Evolutionary conservation across 2,888 invertebrate species (phyloP), one percentile per base, ranked within the genome.

Genomic region (Lucinisca nassula): DNA sequence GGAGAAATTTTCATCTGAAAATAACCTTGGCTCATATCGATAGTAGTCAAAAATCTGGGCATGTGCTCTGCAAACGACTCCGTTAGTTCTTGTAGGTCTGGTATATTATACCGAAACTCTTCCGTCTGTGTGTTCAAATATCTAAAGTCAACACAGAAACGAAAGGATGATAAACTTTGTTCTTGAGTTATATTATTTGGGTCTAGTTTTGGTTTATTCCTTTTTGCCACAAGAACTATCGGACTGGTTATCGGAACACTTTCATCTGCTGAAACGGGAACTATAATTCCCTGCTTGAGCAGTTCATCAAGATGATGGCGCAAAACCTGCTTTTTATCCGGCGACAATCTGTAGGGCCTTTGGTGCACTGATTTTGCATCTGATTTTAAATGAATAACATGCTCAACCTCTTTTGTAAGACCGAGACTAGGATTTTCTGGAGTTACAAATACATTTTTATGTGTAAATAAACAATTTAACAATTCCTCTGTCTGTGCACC

Each of bases 71-170:
- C 38, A 30, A 78, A 82, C 21, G 82, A 85, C 77, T 85, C 78
- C 2, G 82, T 78, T 4, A 85, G 61, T 27, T 79, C 87, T 40
- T 82, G 79, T 14, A 85, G 58, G 51, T 82, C 73, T 4, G 82
- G 79, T 72, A n/a, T n/a, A n/a, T n/a, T n/a, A n/a, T n/a, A n/a
- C n/a, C n/a, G n/a, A n/a, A n/a, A n/a, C n/a, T n/a, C 74, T 32
- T 78, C 78, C 14, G 82, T 79, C 55, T 88, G 82, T 1, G 82
- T 77, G 49, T 88, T 80, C 24, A 85, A 72, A 30, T 76, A 81
- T 32, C 80, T 51, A 38, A 85, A 85, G 55, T 85, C 85, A 72
- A 75, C 75, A 55, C 77, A 85, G 45, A 85, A 85, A 17, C 70
- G 38, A 58, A 40, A 76, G 17, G 27, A 61, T 21, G 70, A 85